Conservation (phyloP, 2,888 invertebrate genomes). For the Eupithecia tripunctaria region DNA sequence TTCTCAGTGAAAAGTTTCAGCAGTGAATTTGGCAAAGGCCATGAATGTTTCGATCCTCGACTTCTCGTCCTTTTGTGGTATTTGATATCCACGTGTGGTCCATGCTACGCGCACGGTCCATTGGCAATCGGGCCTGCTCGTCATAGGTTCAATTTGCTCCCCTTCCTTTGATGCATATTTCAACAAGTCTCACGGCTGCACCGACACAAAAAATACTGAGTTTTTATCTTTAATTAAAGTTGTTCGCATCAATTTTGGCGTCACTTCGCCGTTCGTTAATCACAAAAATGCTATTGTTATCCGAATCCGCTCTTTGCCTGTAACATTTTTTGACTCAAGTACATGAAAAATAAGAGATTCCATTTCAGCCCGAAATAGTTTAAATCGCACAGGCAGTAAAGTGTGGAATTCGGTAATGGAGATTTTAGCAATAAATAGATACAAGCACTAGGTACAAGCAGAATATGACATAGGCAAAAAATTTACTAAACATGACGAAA, state of each 20-base stretch:
- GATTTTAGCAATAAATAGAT: too few relatives aligned
- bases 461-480: too few relatives aligned
- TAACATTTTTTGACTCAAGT: background rate
- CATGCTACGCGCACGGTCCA: constrained; percentile 48
- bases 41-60: constrained; percentile 33
- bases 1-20: constrained; percentile 28
- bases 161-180: constrained; percentile 70
- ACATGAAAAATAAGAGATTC: background rate
- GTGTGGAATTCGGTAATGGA: too few relatives aligned
- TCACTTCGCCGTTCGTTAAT: constrained; percentile 43
- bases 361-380: too few relatives aligned
- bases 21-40: constrained; percentile 24
- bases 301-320: constrained; percentile 34
- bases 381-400: too few relatives aligned
- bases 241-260: constrained; percentile 47
- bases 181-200: constrained; percentile 58
- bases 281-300: constrained; percentile 39
- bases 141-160: constrained; percentile 61
- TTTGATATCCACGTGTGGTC: constrained; percentile 38
- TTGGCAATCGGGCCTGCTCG: constrained; percentile 50
- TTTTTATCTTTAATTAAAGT: constrained; percentile 62
- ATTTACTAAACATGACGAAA: too few relatives aligned
- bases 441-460: background rate
- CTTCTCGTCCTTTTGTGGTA: constrained; percentile 43
- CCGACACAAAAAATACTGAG: constrained; percentile 46